These are phyloP conservation scores for Brenthis daphne DNA, from an alignment of 2,888 invertebrate genomes.

Conservation along the genomic window DNA sequence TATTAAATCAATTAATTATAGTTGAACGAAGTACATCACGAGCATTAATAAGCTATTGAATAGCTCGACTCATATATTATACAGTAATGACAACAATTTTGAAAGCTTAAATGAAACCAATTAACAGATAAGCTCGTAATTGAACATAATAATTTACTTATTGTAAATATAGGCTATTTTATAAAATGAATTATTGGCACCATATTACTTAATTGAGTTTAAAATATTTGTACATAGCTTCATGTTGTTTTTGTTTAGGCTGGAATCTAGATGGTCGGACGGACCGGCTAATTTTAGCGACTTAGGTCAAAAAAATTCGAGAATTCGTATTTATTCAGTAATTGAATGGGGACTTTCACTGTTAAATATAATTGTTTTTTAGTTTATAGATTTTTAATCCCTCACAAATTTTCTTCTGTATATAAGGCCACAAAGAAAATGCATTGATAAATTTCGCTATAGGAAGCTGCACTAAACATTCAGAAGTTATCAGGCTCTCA, in stretches of 20 bases:
- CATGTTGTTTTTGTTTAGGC: too few relatives aligned
- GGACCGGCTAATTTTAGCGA: too few relatives aligned
- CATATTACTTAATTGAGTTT: not conserved
- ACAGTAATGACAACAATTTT: slow-evolving; percentile 11
- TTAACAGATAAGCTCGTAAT: slow-evolving; percentile 18
- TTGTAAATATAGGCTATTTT: not conserved
- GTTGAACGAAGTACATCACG: slow-evolving; percentile 9
- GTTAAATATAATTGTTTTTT: too few relatives aligned
- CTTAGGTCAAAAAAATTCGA: too few relatives aligned
- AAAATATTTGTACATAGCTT: not conserved
- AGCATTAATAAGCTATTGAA: slow-evolving; percentile 13
- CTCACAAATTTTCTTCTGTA: too few relatives aligned
- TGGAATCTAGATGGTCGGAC: too few relatives aligned
- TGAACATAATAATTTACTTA: slow-evolving; percentile 13
- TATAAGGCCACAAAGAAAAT: too few relatives aligned
- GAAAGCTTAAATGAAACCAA: slow-evolving; percentile 10
- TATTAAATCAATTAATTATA: not conserved
- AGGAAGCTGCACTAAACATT: too few relatives aligned
- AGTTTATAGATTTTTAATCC: too few relatives aligned
- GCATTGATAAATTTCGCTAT: too few relatives aligned
- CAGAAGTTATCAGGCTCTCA: not conserved
- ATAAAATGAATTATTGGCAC: not conserved
- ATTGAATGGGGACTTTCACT: too few relatives aligned
- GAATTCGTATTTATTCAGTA: too few relatives aligned
- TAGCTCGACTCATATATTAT: slow-evolving; percentile 8